A percentile compares a stretch with the other conserved stretches of the same genome.
phyloP scores from a whole-genome alignment of 2,113 vertebrate genomes.

The Actenoides hombroni region DNA sequence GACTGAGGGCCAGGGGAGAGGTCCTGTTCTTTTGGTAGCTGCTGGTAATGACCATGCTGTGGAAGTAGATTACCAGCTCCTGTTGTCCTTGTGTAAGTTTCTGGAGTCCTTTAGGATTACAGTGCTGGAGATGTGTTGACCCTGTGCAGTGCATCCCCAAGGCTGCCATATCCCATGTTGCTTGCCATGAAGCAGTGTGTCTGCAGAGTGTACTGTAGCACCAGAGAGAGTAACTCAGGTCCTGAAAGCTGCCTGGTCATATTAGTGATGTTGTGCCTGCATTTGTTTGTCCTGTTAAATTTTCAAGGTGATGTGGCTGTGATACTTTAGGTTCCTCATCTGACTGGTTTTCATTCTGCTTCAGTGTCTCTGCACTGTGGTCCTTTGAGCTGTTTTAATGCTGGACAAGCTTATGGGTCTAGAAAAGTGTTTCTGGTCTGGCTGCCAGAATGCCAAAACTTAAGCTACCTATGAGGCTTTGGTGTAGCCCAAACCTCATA shows the following conservation, averaged over 20 bases:
- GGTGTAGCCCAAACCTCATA: neutral
- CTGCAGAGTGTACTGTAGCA: rapidly evolving
- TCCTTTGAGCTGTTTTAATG: neutral
- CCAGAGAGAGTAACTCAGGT: neutral
- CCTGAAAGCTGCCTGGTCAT: neutral
- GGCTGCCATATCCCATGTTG: neutral
- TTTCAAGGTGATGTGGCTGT: neutral
- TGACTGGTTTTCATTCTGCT: neutral
- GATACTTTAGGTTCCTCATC: neutral
- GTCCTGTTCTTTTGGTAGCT: neutral
- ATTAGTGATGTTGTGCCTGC: neutral
- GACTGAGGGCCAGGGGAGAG: neutral
- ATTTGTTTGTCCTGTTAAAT: neutral
- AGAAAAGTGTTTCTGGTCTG: neutral
- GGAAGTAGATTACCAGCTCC: neutral
- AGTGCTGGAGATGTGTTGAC: neutral
- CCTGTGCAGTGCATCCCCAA: neutral
- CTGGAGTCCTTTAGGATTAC: neutral
- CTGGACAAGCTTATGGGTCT: neutral
- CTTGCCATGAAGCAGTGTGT: neutral
- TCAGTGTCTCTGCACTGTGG: neutral
- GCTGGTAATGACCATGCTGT: neutral
- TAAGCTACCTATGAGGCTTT: neutral
- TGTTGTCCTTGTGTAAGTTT: neutral
- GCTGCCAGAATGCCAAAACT: neutral